Conservation (phyloP, 1,140 invertebrate genomes). For the Drosophila tani region DNA sequence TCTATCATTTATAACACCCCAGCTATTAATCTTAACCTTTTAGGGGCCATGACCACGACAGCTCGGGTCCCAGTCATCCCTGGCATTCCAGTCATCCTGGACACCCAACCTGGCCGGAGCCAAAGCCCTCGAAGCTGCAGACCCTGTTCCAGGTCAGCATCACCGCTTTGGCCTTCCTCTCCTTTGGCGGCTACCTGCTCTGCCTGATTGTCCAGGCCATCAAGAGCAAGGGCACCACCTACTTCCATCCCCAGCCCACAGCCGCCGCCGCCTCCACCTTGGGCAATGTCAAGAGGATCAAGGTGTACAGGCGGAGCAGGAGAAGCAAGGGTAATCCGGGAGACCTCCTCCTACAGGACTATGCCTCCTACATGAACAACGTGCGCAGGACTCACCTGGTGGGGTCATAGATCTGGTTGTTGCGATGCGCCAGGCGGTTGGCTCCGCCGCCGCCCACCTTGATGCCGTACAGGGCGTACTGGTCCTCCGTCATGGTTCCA, state of each 20-base stretch:
- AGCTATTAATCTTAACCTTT: not conserved
- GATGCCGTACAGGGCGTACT: conserved; percentile 92
- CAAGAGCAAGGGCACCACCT: conserved; percentile 86
- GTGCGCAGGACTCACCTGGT: conserved; percentile 70
- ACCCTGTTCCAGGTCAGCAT: conserved; percentile 90
- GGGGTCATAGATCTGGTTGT: conserved; percentile 84
- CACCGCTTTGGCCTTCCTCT: conserved; percentile 90
- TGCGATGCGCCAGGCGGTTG: conserved; percentile 83
- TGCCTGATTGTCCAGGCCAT: conserved; percentile 90
- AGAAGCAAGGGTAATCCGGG: not conserved
- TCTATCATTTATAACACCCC: not conserved
- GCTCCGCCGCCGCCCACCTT: conserved; percentile 86
- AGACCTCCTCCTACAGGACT: conserved; percentile 39
- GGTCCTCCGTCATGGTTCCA: conserved; percentile 90
- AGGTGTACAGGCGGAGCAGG: conserved; percentile 73
- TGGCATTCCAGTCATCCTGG: conserved; percentile 21
- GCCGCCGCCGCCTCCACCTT: conserved; percentile 48
- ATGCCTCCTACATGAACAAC: conserved; percentile 48
- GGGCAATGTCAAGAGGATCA: conserved; percentile 76
- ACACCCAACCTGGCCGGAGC: conserved; percentile 72
- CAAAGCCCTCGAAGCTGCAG: conserved; percentile 87
- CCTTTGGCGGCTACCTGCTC: conserved; percentile 91
- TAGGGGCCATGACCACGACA: conserved; percentile 35
- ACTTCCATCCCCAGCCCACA: conserved; percentile 83
- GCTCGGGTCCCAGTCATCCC: conserved; percentile 7